phyloP scores from a whole-genome alignment of 2,113 vertebrate genomes.

The Hylia prasina region DNA sequence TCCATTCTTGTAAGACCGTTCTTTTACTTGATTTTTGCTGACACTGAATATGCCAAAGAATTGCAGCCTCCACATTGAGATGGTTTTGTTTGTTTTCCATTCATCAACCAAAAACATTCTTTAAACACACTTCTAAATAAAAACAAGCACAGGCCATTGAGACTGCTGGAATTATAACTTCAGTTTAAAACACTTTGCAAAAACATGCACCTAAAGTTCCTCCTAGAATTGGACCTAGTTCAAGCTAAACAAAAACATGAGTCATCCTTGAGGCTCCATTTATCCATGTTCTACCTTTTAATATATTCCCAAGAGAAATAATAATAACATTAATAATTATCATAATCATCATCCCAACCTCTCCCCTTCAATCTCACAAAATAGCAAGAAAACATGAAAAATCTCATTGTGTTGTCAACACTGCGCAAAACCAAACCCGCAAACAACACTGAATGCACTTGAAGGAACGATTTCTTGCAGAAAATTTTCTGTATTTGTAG shows the following conservation, averaged over 20 bases:
- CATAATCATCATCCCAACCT: not conserved
- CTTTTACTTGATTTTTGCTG: not conserved
- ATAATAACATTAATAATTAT: not conserved
- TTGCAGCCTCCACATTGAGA: not conserved
- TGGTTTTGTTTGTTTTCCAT: not conserved
- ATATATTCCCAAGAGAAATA: constrained; percentile 14
- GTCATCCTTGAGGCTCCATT: constrained; percentile 4
- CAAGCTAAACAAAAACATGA: constrained; percentile 55
- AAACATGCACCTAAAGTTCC: constrained; percentile 35
- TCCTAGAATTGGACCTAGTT: constrained; percentile 14
- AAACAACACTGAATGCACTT: not conserved
- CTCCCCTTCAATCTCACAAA: not conserved
- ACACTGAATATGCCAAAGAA: not conserved
- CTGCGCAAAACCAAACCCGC: not conserved
- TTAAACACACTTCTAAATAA: constrained; percentile 22
- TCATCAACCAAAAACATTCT: constrained; percentile 3
- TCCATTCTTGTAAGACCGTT: not conserved
- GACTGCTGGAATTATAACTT: not conserved
- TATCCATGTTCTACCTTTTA: constrained; percentile 26
- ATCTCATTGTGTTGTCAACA: not conserved
- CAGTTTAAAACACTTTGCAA: not conserved
- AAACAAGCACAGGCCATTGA: constrained; percentile 26
- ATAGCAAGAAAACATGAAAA: not conserved
- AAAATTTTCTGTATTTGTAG: not conserved
- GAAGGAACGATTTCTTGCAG: not conserved